These are phyloP conservation scores for Silurus meridionalis DNA, from an alignment of 2,113 vertebrate species.

Conservation along the genomic window DNA sequence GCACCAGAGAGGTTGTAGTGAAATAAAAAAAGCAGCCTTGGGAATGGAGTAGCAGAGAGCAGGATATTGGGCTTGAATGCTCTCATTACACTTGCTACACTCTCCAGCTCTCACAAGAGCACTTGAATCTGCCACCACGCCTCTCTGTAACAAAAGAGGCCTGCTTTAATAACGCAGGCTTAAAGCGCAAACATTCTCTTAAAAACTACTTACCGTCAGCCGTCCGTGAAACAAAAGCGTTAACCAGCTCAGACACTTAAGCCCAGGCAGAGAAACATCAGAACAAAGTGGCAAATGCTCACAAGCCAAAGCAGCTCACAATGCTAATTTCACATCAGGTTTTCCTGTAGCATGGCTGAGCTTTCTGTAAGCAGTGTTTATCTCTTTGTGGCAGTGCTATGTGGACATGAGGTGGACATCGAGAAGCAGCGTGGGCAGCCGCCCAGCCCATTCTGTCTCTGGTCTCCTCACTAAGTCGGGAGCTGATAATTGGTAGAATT, in stretches of 20 bases:
- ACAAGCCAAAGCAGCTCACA: slow-evolving; percentile 56
- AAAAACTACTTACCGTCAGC: slow-evolving; percentile 50
- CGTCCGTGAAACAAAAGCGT: slow-evolving; percentile 59
- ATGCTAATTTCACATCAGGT: slow-evolving; percentile 61
- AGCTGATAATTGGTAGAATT: slow-evolving; percentile 75
- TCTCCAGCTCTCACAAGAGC: slow-evolving; percentile 61
- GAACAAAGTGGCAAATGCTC: slow-evolving; percentile 38
- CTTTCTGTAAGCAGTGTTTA: slow-evolving; percentile 66
- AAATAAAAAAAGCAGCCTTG: slow-evolving; percentile 70
- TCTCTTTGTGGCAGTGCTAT: slow-evolving; percentile 67
- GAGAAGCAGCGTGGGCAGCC: slow-evolving; percentile 55
- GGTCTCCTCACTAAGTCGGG: slow-evolving; percentile 56
- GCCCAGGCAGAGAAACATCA: slow-evolving; percentile 49
- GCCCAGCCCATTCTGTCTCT: slow-evolving; percentile 41
- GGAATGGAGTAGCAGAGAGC: slow-evolving; percentile 60
- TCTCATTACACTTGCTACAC: slow-evolving; percentile 66
- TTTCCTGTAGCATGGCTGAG: slow-evolving; percentile 55
- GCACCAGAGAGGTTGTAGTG: slow-evolving; percentile 60
- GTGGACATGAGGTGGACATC: slow-evolving; percentile 58
- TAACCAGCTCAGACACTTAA: slow-evolving; percentile 59
- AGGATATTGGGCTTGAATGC: slow-evolving; percentile 75
- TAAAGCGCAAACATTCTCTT: slow-evolving; percentile 60
- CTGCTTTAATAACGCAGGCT: slow-evolving; percentile 54
- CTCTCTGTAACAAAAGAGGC: slow-evolving; percentile 59
- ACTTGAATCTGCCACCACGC: slow-evolving; percentile 67